Percentiles rank a stretch among this genome's conserved stretches.
These are phyloP conservation scores for Coreius guichenoti DNA, from an alignment of 2,797 vertebrate species.

Conservation along the genomic window DNA sequence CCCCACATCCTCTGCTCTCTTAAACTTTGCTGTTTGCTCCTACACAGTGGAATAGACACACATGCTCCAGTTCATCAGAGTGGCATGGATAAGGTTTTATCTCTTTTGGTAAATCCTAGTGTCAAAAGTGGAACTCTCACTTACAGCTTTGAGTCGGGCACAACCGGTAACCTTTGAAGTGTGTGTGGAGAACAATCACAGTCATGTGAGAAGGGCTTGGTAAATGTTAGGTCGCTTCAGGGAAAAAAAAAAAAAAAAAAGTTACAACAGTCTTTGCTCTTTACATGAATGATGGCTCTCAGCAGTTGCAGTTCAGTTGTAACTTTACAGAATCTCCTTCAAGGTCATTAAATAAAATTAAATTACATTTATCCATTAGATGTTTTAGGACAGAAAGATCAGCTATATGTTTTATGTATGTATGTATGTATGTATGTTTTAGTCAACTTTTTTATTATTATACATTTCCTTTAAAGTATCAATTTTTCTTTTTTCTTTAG, in stretches of 20 bases:
- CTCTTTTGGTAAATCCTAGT: slow-evolving; percentile 31
- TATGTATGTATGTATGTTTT: not conserved
- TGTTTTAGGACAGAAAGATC: too few relatives aligned
- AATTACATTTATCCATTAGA: not conserved
- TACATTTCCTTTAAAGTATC: not conserved
- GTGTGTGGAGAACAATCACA: slow-evolving; percentile 6
- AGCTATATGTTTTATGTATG: not conserved
- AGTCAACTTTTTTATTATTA: not conserved
- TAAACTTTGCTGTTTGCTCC: slow-evolving; percentile 37
- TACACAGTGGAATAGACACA: slow-evolving; percentile 19
- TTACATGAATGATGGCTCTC: not conserved
- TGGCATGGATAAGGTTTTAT: slow-evolving; percentile 33
- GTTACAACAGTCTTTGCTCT: not conserved
- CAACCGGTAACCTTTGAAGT: slow-evolving; percentile 33
- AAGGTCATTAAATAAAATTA: not conserved
- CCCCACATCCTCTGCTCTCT: slow-evolving; percentile 6
- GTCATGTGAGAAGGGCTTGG: slow-evolving; percentile 23
- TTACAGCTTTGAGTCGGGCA: slow-evolving; percentile 18
- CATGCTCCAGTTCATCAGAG: slow-evolving; percentile 19
- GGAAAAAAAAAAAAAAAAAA: not conserved
- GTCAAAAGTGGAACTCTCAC: slow-evolving; percentile 22
- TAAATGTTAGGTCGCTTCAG: slow-evolving; percentile 32
- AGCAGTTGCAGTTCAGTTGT: not conserved
- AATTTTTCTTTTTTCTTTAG: not conserved
- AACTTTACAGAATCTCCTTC: not conserved